Base-by-base conservation (phyloP, 2,113 vertebrate genomes). In the Oncorhynchus gorbuscha region DNA sequence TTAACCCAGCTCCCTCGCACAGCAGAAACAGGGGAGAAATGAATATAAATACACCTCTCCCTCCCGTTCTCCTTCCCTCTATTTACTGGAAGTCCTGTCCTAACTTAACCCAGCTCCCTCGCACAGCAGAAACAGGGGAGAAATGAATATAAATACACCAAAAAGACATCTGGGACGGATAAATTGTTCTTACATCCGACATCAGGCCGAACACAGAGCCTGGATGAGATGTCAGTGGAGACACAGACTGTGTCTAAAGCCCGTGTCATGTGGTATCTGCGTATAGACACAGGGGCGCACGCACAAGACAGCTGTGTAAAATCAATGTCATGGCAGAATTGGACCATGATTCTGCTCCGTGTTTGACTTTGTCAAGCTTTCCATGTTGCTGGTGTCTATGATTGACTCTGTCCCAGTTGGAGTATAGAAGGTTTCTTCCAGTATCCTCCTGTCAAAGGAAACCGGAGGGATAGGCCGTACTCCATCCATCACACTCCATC, bases 81-180 rank as follows among this genome's bases (percentile, higher is more conserved):
- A 1, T 61, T 22, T 61, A 12, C 74, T 72, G 62, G 49, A 48
- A 14, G 22, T 30, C 11, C 11, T 11, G 18, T 28, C 62, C 62
- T 32, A 51, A 18, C 55, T 32, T 39, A 48, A 72, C 61, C 24
- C 30, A 0, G 32, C 75, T 70, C 45, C 64, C 32, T 74, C 76
- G 65, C 32, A 68, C 76, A 69, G 84, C 76, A 80, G 62, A 68
- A 69, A 51, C 30, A 61, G 49, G n/a, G 35, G 55, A 58, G 51
- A 62, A 68, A 84, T 48, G 82, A 81, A 83, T 75, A 49, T 12
- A 18, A 22, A 35, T 20, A 77, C 26, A 51, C 14, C 26, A 58
- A 30, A 59, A 49, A 55, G 48, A 76, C 64, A 72, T 68, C 69
- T 74, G 71, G 35, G 71, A 76, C 24, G 64, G 58, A 72, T 77